Evolutionary conservation across 2,113 vertebrate genomes (phyloP).

Genomic region (Tenebrosternarchus preto): DNA sequence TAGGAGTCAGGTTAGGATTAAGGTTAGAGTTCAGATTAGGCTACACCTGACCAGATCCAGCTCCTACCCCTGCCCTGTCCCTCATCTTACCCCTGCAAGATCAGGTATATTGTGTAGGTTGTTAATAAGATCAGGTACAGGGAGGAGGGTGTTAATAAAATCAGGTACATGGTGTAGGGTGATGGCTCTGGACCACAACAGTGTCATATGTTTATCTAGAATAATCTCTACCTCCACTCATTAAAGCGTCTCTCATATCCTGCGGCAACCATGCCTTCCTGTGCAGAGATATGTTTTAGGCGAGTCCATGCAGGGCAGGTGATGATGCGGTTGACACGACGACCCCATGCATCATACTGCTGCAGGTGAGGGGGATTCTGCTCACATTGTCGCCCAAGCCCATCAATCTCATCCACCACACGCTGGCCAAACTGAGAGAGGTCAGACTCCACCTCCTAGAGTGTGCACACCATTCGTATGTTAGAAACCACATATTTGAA

Average conservation of each 20-base stretch:
- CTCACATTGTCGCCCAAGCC: slow-evolving; percentile 77
- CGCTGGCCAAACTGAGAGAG: slow-evolving; percentile 75
- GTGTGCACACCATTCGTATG: neutral
- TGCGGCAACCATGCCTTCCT: slow-evolving; percentile 77
- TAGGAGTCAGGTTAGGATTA: no score
- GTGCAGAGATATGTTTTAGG: slow-evolving; percentile 78
- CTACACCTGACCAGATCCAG: no score
- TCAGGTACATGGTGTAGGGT: no score
- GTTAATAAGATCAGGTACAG: no score
- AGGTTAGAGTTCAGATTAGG: no score
- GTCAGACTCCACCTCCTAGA: slow-evolving; percentile 67
- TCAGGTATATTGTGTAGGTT: no score
- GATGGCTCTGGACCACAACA: no score
- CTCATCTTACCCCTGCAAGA: no score
- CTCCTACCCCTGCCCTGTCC: no score
- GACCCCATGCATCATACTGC: slow-evolving; percentile 76
- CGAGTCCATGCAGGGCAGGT: slow-evolving; percentile 77
- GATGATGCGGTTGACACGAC: slow-evolving; percentile 72
- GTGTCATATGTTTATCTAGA: no score
- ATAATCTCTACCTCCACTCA: slow-evolving; percentile 73
- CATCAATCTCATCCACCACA: slow-evolving; percentile 68
- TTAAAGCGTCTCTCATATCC: slow-evolving; percentile 77
- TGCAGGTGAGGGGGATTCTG: slow-evolving; percentile 71
- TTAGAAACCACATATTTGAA: no score
- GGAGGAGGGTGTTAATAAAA: no score